Evolutionary conservation across 2,113 vertebrate genomes (phyloP).

Genomic region (Oreotrochilus melanogaster): DNA sequence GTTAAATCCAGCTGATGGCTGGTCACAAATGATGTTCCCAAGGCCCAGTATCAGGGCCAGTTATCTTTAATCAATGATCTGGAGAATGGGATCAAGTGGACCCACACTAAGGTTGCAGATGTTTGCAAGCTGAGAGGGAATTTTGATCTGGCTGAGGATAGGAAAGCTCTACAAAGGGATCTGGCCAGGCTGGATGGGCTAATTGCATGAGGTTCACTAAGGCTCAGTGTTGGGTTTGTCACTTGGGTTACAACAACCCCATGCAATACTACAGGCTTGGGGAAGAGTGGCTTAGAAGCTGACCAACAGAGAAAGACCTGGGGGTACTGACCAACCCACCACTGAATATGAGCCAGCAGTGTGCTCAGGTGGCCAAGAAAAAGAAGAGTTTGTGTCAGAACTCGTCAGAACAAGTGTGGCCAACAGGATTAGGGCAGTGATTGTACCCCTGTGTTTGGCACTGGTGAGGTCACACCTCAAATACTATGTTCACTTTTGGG

Average conservation of each 20-base stretch:
- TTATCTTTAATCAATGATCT: too few relatives aligned
- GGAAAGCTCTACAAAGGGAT: background rate
- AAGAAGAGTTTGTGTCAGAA: background rate
- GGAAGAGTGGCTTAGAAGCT: background rate
- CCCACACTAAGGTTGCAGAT: background rate
- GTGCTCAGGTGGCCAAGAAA: background rate
- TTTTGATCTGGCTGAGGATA: too few relatives aligned
- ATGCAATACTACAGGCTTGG: too few relatives aligned
- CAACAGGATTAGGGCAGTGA: background rate
- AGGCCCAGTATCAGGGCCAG: background rate
- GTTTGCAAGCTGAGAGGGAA: background rate
- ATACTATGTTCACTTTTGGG: background rate
- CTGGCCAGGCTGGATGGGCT: background rate
- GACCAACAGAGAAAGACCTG: background rate
- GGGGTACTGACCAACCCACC: fast-evolving
- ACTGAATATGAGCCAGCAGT: background rate
- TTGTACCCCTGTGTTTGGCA: background rate
- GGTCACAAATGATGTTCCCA: background rate
- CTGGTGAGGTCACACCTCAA: background rate
- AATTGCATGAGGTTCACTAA: background rate
- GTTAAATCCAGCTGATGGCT: background rate
- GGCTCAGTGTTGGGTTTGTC: background rate
- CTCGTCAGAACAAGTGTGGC: background rate
- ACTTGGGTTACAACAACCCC: background rate
- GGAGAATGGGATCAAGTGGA: too few relatives aligned